Base-by-base conservation (phyloP, 2,113 vertebrate species). In the Campylorhamphus procurvoides region DNA sequence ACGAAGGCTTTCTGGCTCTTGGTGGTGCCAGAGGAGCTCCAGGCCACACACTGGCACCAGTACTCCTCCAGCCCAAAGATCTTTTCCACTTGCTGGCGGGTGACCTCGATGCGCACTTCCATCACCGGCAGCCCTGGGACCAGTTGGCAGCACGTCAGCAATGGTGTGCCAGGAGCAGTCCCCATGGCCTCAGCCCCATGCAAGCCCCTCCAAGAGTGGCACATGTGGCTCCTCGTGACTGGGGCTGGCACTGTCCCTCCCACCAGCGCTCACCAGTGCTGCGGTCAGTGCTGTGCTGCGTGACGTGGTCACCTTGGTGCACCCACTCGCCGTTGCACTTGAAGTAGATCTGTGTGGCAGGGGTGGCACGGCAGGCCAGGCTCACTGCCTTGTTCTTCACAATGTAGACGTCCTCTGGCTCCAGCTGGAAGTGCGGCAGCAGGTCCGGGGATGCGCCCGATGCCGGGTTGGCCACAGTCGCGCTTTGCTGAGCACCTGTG, bases 321-420 rank as follows among this genome's bases (percentile, higher is more conserved):
- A 99, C 99, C 99, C 99, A 99, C 96, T 99, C 99, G 44, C 99
- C 99, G 4, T 99, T 99, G 97, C 99, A 99, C 96, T 99, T 99
- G 98, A 99, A 99, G 98, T 99, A 99, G 97, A 99, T 99, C 98
- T 99, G 99, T 1, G 99, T 99, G 96, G 99, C 99, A 0, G 99
- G 99, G 10, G 97, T 98, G 42, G 99, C 99, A 66, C 99, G 99
- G 98, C 99, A 99, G 87, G 98, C 98, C 97, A 99, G 98, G 59
- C 98, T 99, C 97, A 99, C 99, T 0, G 99, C 99, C 97, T 99
- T 99, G 98, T 99, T 99, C 97, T 99, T 99, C 80, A 99, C 99
- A 0, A 99, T 99, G 97, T 98, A 99, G 53, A 99, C 99, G 3
- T 99, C 99, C 74, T 99, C 98, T 0, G 99, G 99, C 93, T 99